These are phyloP conservation scores for Atherinomorus stipes DNA, from an alignment of 2,113 vertebrate genomes.

Conservation along the genomic window DNA sequence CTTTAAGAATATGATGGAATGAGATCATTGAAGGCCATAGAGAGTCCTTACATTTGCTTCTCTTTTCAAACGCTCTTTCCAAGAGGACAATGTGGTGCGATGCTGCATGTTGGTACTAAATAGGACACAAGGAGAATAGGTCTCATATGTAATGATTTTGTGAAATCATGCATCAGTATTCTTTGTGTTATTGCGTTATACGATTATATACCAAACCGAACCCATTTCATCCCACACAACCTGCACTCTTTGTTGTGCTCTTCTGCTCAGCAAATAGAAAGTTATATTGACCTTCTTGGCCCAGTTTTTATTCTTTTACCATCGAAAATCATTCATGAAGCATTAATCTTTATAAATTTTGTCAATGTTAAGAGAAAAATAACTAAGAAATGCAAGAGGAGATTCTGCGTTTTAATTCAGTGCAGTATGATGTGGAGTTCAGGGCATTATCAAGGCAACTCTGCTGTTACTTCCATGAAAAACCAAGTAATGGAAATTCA, in stretches of 20 bases:
- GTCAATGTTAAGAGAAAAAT: slow-evolving; percentile 13
- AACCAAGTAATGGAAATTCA: slow-evolving; percentile 44
- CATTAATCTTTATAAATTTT: slow-evolving; percentile 3
- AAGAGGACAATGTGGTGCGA: not conserved
- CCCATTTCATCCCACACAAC: not conserved
- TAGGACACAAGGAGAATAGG: not conserved
- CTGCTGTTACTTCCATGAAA: slow-evolving; percentile 17
- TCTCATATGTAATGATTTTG: not conserved
- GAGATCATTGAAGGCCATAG: slow-evolving; percentile 33
- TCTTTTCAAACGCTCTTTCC: not conserved
- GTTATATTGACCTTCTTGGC: not conserved
- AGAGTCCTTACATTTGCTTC: slow-evolving; percentile 13
- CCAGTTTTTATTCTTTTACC: not conserved
- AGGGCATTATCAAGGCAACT: too few species aligned
- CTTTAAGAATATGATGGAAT: slow-evolving; percentile 45
- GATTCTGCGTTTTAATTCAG: slow-evolving; percentile 2
- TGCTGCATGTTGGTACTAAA: not conserved
- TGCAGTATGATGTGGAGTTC: slow-evolving; percentile 1
- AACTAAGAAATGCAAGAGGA: slow-evolving; percentile 25
- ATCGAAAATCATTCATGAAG: slow-evolving; percentile 12
- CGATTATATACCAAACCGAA: slow-evolving; percentile 13
- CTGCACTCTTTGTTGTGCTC: slow-evolving; percentile 1
- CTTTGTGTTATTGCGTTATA: not conserved
- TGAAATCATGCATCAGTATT: not conserved
- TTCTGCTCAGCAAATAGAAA: slow-evolving; percentile 14